These are phyloP conservation scores for Hydropsyche betteni DNA, from an alignment of 2,888 invertebrate species.

Conservation along the genomic window DNA sequence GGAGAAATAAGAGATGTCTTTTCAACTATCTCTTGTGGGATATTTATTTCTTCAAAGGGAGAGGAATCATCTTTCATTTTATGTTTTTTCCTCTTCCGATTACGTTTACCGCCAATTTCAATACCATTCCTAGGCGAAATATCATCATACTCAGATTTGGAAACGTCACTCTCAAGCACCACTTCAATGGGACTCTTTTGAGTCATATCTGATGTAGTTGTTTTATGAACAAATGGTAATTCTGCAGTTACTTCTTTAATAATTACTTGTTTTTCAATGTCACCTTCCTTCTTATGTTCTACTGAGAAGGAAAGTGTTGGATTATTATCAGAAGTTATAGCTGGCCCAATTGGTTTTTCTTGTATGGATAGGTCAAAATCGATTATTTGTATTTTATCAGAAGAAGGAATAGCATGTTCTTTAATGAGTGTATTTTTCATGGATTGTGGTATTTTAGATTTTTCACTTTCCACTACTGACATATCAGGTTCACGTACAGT, in stretches of 20 bases:
- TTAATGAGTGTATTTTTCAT: not conserved
- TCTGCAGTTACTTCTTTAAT: constrained; percentile 48
- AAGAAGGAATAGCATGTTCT: not conserved
- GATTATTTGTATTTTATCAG: constrained; percentile 54
- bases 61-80: constrained; percentile 56
- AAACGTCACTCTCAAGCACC: constrained; percentile 49
- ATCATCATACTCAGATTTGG: constrained; percentile 56
- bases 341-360: constrained; percentile 55
- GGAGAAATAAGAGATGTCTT: constrained; percentile 51
- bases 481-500: constrained; percentile 11
- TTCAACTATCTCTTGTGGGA: constrained; percentile 51
- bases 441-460: not conserved
- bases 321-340: constrained; percentile 24
- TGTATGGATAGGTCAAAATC: constrained; percentile 58
- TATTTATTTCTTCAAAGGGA: constrained; percentile 45
- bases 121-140: constrained; percentile 58
- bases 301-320: constrained; percentile 56
- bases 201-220: constrained; percentile 52
- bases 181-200: constrained; percentile 37
- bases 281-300: constrained; percentile 51
- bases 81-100: constrained; percentile 73
- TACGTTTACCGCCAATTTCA: constrained; percentile 65
- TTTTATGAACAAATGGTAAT: constrained; percentile 48
- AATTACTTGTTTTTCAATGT: constrained; percentile 41
- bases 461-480: constrained; percentile 1